phyloP scores from a whole-genome alignment of 1,140 invertebrate species.

The Cydia fagiglandana region DNA sequence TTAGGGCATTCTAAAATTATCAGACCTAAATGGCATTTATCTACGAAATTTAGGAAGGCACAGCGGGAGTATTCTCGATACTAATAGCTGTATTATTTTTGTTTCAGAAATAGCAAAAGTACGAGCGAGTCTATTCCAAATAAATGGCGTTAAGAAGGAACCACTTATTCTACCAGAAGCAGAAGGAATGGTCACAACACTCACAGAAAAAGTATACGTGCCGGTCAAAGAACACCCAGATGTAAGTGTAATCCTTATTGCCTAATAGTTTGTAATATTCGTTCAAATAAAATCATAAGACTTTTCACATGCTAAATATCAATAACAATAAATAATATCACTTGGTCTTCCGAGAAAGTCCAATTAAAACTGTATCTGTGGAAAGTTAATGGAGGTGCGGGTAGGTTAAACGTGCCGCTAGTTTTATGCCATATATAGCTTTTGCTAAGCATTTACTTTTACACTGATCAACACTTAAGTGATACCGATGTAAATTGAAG shows the following conservation, averaged over 20 bases:
- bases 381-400: slow-evolving; percentile 38
- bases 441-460: neutral
- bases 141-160: slow-evolving; percentile 97
- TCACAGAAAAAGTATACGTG: slow-evolving; percentile 99
- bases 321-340: slow-evolving; percentile 34
- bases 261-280: neutral
- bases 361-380: slow-evolving; percentile 44
- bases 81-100: slow-evolving; percentile 68
- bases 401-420: slow-evolving; percentile 1
- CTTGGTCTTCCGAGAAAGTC: slow-evolving; percentile 37
- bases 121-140: slow-evolving; percentile 97
- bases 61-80: slow-evolving; percentile 45
- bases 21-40: slow-evolving; percentile 53
- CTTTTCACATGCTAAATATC: neutral
- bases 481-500: neutral
- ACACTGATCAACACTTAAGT: neutral
- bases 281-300: too few relatives aligned
- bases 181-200: slow-evolving; percentile 92
- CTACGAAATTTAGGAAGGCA: slow-evolving; percentile 43
- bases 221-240: slow-evolving; percentile 99
- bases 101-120: slow-evolving; percentile 99
- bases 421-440: slow-evolving; percentile 14
- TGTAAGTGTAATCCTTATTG: slow-evolving; percentile 85
- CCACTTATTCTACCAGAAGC: slow-evolving; percentile 95
- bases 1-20: slow-evolving; percentile 58